These are phyloP conservation scores for Zygothrica quintamaculata DNA, from an alignment of 2,888 invertebrate species.

Conservation along the genomic window DNA sequence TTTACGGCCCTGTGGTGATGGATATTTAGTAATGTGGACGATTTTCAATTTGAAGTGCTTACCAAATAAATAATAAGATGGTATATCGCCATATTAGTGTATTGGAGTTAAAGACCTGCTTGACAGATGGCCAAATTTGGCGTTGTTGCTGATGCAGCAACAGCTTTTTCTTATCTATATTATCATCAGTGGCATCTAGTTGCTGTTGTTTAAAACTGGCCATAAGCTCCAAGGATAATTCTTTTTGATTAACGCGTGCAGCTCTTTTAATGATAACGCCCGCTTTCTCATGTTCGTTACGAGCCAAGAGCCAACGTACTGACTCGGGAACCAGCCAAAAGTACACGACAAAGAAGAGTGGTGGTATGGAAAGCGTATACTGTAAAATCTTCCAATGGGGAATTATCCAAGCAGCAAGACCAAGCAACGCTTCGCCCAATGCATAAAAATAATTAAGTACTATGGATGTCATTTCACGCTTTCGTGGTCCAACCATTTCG, in stretches of 20 bases:
- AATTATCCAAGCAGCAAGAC: conserved; percentile 86
- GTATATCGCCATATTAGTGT: conserved; percentile 85
- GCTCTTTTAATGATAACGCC: conserved; percentile 86
- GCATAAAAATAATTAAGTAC: conserved; percentile 88
- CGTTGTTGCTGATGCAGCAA: conserved; percentile 44
- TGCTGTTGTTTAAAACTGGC: conserved; percentile 83
- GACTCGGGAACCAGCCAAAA: conserved; percentile 88
- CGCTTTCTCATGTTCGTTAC: conserved; percentile 86
- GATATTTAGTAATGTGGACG: neutral
- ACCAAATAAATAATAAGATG: conserved; percentile 86
- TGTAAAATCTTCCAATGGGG: conserved; percentile 87
- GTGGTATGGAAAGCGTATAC: conserved; percentile 87
- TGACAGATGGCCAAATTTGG: conserved; percentile 84
- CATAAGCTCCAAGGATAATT: conserved; percentile 84
- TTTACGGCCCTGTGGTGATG: conserved; percentile 86
- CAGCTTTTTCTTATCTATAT: conserved; percentile 14
- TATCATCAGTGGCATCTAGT: conserved; percentile 33
- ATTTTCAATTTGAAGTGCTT: conserved; percentile 9
- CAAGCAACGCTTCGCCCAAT: conserved; percentile 87
- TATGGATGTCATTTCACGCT: conserved; percentile 87
- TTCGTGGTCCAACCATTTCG: conserved; percentile 88
- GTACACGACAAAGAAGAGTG: conserved; percentile 86
- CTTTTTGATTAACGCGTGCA: conserved; percentile 86
- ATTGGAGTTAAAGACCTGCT: conserved; percentile 84
- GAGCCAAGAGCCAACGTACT: conserved; percentile 88